These are phyloP conservation scores for Penaeus chinensis DNA, from an alignment of 1,140 invertebrate species.

Conservation along the genomic window DNA sequence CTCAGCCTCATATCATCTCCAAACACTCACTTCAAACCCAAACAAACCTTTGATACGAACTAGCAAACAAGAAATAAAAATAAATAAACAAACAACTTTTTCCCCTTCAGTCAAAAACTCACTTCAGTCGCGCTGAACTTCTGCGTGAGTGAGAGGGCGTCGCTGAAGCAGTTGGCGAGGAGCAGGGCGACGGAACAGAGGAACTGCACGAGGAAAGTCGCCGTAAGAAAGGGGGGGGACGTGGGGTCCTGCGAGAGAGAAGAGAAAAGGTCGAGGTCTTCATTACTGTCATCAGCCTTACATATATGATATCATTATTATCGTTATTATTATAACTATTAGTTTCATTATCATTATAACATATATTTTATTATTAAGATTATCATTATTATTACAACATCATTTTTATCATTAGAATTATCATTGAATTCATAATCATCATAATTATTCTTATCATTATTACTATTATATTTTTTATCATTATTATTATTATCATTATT, in stretches of 20 bases:
- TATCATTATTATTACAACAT: neutral
- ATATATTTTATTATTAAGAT: neutral
- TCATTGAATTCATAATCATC: neutral
- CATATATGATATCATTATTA: neutral
- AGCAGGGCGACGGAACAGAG: conserved; percentile 18
- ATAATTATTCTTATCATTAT: neutral
- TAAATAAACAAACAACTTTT: neutral
- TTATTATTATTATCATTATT: too few relatives aligned
- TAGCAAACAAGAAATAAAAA: too few relatives aligned
- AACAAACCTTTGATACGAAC: too few relatives aligned
- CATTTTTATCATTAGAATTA: neutral
- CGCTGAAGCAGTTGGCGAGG: conserved; percentile 33
- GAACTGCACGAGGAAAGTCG: conserved; percentile 35
- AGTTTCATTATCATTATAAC: neutral
- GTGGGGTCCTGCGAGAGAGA: neutral
- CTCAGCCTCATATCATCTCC: too few relatives aligned
- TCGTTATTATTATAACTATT: neutral
- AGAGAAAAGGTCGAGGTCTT: neutral
- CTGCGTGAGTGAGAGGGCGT: conserved; percentile 36
- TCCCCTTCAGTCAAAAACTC: neutral
- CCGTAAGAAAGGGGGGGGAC: conserved; percentile 15
- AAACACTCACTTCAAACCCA: too few relatives aligned
- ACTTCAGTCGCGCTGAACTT: conserved; percentile 8
- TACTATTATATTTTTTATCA: too few relatives aligned
- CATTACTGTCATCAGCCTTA: too few relatives aligned